Evolutionary conservation across 2,888 invertebrate genomes (phyloP).

Genomic region (Cerastis leucographa): DNA sequence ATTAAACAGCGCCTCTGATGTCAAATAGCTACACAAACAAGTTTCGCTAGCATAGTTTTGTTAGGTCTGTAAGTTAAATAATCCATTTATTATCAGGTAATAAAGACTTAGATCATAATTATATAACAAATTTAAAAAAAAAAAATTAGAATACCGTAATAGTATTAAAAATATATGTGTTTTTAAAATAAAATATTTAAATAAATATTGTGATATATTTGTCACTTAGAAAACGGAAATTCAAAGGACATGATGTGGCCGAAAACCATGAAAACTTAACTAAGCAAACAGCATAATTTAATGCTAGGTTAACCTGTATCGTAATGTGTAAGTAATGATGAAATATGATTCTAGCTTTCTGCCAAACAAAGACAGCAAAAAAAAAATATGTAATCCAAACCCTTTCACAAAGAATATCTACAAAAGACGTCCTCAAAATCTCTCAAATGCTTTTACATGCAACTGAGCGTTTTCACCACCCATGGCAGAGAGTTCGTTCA

Average conservation of each 20-base stretch:
- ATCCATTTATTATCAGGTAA: too few species aligned
- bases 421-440: slow-evolving; percentile 42
- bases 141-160: too few species aligned
- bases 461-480: slow-evolving; percentile 53
- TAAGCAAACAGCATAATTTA: neutral
- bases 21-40: neutral
- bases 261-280: neutral
- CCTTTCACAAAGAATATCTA: slow-evolving; percentile 22
- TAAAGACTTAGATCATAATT: too few species aligned
- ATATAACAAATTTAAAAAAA: too few species aligned
- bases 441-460: slow-evolving; percentile 51
- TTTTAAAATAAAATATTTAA: too few species aligned
- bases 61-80: neutral
- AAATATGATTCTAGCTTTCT: neutral
- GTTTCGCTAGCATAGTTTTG: neutral
- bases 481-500: slow-evolving; percentile 39
- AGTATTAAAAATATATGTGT: too few species aligned
- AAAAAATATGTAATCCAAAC: slow-evolving; percentile 3
- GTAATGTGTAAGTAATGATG: too few species aligned
- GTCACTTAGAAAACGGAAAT: neutral
- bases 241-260: neutral
- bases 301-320: neutral
- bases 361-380: neutral
- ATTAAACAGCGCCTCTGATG: too few species aligned
- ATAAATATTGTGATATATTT: neutral